phyloP scores from a whole-genome alignment of 2,797 vertebrate species.

The Enteromius paludinosus region DNA sequence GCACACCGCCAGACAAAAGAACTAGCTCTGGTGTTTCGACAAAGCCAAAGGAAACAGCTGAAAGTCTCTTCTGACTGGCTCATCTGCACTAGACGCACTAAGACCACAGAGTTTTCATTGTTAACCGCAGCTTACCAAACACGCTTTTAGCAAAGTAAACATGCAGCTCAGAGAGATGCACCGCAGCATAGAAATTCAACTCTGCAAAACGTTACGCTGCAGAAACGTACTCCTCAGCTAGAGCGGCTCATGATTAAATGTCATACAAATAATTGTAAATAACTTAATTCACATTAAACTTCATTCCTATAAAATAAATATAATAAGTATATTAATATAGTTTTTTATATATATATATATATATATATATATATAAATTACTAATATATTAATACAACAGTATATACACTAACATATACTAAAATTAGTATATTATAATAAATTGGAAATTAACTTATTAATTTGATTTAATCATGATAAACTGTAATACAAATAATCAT shows the following conservation, averaged over 20 bases:
- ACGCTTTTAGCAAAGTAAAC: constrained; percentile 7
- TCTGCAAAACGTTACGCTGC: background rate
- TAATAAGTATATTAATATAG: no score
- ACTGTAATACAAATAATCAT: no score
- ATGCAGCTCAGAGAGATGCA: background rate
- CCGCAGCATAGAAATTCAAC: background rate
- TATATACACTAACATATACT: no score
- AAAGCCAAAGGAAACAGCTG: constrained; percentile 68
- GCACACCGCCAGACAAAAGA: constrained; percentile 70
- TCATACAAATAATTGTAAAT: background rate
- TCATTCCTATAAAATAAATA: background rate
- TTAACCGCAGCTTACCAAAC: constrained; percentile 9
- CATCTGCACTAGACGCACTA: background rate
- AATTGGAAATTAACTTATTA: no score
- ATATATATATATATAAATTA: no score
- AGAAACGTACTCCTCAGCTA: background rate
- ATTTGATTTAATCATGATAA: no score
- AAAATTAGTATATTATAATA: no score
- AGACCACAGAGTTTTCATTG: constrained; percentile 13
- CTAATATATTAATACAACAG: no score
- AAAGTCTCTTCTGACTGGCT: constrained; percentile 50
- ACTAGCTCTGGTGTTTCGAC: constrained; percentile 71
- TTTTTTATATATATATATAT: no score
- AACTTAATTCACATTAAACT: background rate
- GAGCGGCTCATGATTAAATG: background rate